Base-by-base conservation (phyloP, 2,888 invertebrate genomes). In the Lumbricus terrestris region DNA sequence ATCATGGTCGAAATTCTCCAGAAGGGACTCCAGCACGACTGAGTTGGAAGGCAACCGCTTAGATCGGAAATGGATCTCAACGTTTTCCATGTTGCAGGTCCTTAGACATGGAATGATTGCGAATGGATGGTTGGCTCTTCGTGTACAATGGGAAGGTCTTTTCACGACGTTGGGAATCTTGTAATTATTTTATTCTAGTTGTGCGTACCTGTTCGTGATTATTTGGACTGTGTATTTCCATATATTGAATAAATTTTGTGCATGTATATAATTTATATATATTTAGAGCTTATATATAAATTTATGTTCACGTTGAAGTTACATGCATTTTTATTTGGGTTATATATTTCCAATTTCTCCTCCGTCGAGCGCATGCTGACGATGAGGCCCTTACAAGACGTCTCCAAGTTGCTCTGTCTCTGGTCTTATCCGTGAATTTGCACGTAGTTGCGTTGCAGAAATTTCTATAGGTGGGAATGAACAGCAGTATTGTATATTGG, bases 1-100 rank as follows among this genome's bases (percentile, higher is more conserved):
- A 95, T 97, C 89, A 97, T 99, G 96, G 96, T 97, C 89, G 96
- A 97, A 92, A 96, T 98, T 92, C 96, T 98, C 91, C 97, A 97
- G 95, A 96, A 94, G 82, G 96, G 95, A 16, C 91, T 95, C 18
- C 90, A 91, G 88, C 85, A 85, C 16, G 83, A 90, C 0, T 54
- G 33, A 89, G 47, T 33, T 2, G 1, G 15, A 35, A 13, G 23
- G 11, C 8, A n/a, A 8, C 29, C 8, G 16, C n/a, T n/a, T 5
- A 23, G 47, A 16, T 1, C 23, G 16, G 13, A n/a, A 69, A 11
- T 69, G 69, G 5, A 13, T 69, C 69, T 29, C 29, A n/a, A 40
- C 15, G n/a, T 8, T n/a, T 5, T n/a, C 29, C 29, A 1, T 1
- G 8, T 2, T 29, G 13, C 13, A 11, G 69, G n/a, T 69, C 69